A percentile compares a stretch with the other conserved stretches of the same genome.
These are phyloP conservation scores for Ferdinandea cuprea DNA, from an alignment of 2,888 invertebrate genomes.

Conservation along the genomic window DNA sequence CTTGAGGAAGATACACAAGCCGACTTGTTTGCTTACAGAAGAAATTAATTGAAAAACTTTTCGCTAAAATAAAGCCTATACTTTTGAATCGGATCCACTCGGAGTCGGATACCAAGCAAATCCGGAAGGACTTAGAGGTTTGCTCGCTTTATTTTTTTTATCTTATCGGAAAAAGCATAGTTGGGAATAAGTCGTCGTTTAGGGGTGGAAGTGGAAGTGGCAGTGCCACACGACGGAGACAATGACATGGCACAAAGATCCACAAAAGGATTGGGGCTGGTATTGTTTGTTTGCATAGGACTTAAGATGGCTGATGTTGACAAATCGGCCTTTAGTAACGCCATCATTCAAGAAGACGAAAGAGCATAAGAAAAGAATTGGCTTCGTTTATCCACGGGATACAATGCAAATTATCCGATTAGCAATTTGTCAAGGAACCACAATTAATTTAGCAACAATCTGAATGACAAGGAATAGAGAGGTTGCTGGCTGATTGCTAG, in stretches of 20 bases:
- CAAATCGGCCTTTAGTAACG: conserved; percentile 61
- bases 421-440: conserved; percentile 39
- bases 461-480: not conserved
- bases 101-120: conserved; percentile 55
- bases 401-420: conserved; percentile 46
- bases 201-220: no score
- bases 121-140: conserved; percentile 61
- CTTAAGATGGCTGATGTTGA: conserved; percentile 63
- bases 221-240: conserved; percentile 9
- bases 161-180: conserved; percentile 34
- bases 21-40: conserved; percentile 65
- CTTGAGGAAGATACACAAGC: conserved; percentile 26
- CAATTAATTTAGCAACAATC: conserved; percentile 28
- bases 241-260: conserved; percentile 38
- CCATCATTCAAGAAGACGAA: conserved; percentile 46
- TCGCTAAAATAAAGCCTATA: conserved; percentile 38
- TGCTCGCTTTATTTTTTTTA: conserved; percentile 43
- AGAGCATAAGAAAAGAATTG: not conserved
- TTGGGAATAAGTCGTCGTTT: conserved; percentile 16
- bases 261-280: conserved; percentile 34
- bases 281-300: conserved; percentile 44
- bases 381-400: not conserved
- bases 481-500: not conserved
- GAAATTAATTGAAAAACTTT: conserved; percentile 74
- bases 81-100: conserved; percentile 55